phyloP scores from a whole-genome alignment of 2,113 vertebrate genomes.

The Accipiter virgatus region DNA sequence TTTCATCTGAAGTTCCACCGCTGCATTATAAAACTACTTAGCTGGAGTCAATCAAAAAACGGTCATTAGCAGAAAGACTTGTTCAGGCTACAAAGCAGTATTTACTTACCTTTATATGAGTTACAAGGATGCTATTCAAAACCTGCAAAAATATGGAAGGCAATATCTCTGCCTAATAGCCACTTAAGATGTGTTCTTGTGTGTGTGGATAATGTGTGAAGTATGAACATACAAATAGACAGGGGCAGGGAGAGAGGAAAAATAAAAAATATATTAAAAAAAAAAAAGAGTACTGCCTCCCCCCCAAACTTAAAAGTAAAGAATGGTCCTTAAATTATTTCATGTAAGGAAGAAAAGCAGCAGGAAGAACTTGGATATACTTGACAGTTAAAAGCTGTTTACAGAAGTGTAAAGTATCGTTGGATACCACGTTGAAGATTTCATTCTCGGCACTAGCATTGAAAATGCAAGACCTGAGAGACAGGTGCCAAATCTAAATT shows the following conservation, averaged over 20 bases:
- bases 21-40: not conserved
- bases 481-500: conserved; percentile 25
- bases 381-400: conserved; percentile 34
- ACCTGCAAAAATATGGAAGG: conserved; percentile 59
- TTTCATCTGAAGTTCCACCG: not conserved
- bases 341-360: conserved; percentile 8
- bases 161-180: not conserved
- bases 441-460: conserved; percentile 32
- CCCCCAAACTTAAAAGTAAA: not conserved
- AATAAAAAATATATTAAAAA: no score
- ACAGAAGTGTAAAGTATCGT: not conserved
- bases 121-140: conserved; percentile 49
- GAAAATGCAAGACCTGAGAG: conserved; percentile 55
- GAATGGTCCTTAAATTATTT: conserved; percentile 7
- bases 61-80: not conserved
- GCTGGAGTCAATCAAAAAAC: not conserved
- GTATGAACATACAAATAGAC: not conserved
- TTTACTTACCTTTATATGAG: conserved; percentile 61
- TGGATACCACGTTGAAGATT: conserved; percentile 6
- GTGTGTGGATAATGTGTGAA: conserved; percentile 26
- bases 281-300: not conserved
- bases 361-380: conserved; percentile 8
- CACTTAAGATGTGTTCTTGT: not conserved
- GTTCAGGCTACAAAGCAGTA: conserved; percentile 11
- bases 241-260: fast-evolving